These are phyloP conservation scores for Channa argus DNA, from an alignment of 2,113 vertebrate genomes.

Conservation along the genomic window DNA sequence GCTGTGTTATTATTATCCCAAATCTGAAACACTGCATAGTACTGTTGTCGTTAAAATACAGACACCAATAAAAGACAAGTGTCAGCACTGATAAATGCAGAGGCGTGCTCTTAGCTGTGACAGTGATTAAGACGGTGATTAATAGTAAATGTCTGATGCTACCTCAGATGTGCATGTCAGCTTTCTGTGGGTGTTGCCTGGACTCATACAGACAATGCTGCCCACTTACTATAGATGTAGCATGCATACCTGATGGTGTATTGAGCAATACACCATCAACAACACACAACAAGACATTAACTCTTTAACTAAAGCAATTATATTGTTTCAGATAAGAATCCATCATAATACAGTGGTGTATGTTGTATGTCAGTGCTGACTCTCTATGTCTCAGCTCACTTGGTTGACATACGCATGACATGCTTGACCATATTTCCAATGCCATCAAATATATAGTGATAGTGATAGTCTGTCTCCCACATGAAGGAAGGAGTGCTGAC, in stretches of 20 bases:
- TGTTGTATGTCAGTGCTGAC: constrained; percentile 15
- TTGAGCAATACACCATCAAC: not conserved
- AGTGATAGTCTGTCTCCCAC: constrained; percentile 84
- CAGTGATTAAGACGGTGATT: too few species aligned
- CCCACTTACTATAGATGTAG: not conserved
- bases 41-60: not conserved
- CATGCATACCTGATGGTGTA: not conserved
- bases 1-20: not conserved
- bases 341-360: constrained; percentile 44
- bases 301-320: constrained; percentile 49
- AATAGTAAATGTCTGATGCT: not conserved
- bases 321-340: constrained; percentile 37
- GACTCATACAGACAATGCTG: not conserved
- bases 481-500: constrained; percentile 83
- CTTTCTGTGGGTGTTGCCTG: not conserved
- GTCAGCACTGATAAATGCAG: not conserved
- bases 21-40: not conserved
- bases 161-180: not conserved
- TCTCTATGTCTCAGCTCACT: constrained; percentile 56
- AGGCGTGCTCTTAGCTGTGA: not conserved
- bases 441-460: constrained; percentile 83
- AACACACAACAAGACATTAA: constrained; percentile 22
- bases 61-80: too few species aligned
- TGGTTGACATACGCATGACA: constrained; percentile 79
- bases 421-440: constrained; percentile 84